phyloP scores from a whole-genome alignment of 2,113 vertebrate genomes.

The Malurus melanocephalus region DNA sequence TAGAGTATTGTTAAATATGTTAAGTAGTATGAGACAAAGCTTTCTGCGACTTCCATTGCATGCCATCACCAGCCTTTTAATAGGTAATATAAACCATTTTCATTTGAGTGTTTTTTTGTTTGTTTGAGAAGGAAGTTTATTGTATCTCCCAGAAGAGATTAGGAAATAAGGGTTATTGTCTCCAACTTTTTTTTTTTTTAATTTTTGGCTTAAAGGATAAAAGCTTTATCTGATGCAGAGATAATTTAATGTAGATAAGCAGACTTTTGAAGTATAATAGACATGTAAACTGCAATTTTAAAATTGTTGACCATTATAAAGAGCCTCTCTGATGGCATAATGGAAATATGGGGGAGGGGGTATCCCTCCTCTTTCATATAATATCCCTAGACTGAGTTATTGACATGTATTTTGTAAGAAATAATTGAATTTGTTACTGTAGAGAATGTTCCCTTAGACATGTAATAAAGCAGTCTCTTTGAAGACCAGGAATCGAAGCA shows the following conservation, averaged over 20 bases:
- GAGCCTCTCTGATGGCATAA: neutral
- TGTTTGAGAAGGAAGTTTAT: neutral
- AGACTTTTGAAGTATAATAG: neutral
- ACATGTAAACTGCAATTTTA: neutral
- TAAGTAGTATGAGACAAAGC: neutral
- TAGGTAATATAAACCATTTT: neutral
- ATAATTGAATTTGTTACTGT: neutral
- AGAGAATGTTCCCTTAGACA: neutral
- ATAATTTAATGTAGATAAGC: neutral
- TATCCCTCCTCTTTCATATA: neutral
- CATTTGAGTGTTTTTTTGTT: neutral
- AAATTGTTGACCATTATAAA: neutral
- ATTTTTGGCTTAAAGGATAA: neutral
- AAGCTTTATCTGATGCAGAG: neutral
- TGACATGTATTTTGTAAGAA: neutral
- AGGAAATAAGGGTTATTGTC: neutral
- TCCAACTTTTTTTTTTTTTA: neutral
- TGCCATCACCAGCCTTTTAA: neutral
- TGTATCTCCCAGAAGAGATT: neutral
- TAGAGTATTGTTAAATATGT: neutral
- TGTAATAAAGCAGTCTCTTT: neutral
- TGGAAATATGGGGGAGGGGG: fast-evolving
- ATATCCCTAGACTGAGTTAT: neutral
- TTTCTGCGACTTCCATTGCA: neutral
- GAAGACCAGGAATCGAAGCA: neutral